These are phyloP conservation scores for Orthosia incerta DNA, from an alignment of 2,888 invertebrate species.

Conservation along the genomic window DNA sequence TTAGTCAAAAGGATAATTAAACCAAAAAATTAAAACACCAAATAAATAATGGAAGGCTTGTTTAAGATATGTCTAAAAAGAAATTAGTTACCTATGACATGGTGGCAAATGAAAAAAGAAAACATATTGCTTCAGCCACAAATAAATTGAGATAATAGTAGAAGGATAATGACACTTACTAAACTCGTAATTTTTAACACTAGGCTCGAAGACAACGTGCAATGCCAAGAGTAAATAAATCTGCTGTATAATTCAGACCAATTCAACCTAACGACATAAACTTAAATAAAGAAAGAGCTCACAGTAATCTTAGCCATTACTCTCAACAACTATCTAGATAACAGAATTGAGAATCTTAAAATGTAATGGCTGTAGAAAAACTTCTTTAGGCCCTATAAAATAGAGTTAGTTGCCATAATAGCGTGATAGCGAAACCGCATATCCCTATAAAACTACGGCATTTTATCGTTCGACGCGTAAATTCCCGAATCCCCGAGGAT, in stretches of 20 bases:
- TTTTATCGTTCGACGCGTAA: slow-evolving; percentile 87
- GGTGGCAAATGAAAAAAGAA: not conserved
- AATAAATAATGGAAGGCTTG: not conserved
- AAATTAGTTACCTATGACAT: not conserved
- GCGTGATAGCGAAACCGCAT: slow-evolving; percentile 64
- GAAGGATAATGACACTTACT: not conserved
- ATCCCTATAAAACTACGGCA: slow-evolving; percentile 72
- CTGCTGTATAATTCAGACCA: slow-evolving; percentile 23
- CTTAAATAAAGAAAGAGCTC: slow-evolving; percentile 39
- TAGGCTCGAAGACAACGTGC: slow-evolving; percentile 12
- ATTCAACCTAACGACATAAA: slow-evolving; percentile 28
- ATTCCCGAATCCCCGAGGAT: slow-evolving; percentile 85
- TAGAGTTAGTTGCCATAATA: slow-evolving; percentile 66
- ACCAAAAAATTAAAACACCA: too few relatives aligned
- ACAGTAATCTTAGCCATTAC: slow-evolving; percentile 38
- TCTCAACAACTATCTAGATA: slow-evolving; percentile 45
- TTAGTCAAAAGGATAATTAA: too few relatives aligned
- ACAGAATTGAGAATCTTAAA: slow-evolving; percentile 60
- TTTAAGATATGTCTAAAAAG: not conserved
- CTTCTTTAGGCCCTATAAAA: slow-evolving; percentile 63
- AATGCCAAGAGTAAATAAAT: slow-evolving; percentile 22
- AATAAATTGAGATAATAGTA: not conserved
- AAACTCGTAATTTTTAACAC: not conserved
- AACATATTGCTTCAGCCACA: not conserved
- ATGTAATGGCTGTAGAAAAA: slow-evolving; percentile 57